Evolutionary conservation across 2,888 invertebrate genomes (phyloP).

Genomic region (Acleris literana): DNA sequence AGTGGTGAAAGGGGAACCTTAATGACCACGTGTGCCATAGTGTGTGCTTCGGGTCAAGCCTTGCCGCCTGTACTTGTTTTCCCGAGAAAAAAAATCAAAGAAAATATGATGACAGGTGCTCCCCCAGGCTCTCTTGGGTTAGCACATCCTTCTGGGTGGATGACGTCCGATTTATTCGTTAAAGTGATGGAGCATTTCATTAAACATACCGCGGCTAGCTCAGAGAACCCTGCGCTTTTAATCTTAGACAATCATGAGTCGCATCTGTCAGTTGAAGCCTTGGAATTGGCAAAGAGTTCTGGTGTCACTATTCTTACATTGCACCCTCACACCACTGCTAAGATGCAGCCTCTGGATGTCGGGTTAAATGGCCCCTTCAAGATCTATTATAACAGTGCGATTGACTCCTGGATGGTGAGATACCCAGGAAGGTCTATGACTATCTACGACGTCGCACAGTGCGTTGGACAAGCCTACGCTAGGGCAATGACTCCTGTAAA

Average conservation of each 20-base stretch:
- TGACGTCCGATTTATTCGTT: constrained; percentile 49
- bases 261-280: constrained; percentile 45
- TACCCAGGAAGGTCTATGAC: constrained; percentile 54
- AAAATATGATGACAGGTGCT: constrained; percentile 49
- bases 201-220: constrained; percentile 41
- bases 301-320: constrained; percentile 57
- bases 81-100: constrained; percentile 7
- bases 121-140: constrained; percentile 52
- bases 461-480: constrained; percentile 42
- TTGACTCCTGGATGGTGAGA: constrained; percentile 50
- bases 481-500: constrained; percentile 50
- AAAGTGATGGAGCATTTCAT: constrained; percentile 53
- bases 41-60: constrained; percentile 21
- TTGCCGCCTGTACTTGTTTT: constrained; percentile 5
- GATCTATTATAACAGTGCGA: constrained; percentile 45
- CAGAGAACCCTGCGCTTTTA: constrained; percentile 44
- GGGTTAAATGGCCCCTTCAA: constrained; percentile 57
- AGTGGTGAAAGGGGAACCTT: constrained; percentile 33
- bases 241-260: constrained; percentile 48
- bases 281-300: constrained; percentile 50
- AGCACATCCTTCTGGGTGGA: constrained; percentile 52
- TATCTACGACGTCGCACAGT: constrained; percentile 53
- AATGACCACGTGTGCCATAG: constrained; percentile 26
- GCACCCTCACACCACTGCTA: constrained; percentile 59
- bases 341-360: constrained; percentile 59